Evolutionary conservation across 2,888 invertebrate genomes (phyloP).

Genomic region (Nomada ferruginata): DNA sequence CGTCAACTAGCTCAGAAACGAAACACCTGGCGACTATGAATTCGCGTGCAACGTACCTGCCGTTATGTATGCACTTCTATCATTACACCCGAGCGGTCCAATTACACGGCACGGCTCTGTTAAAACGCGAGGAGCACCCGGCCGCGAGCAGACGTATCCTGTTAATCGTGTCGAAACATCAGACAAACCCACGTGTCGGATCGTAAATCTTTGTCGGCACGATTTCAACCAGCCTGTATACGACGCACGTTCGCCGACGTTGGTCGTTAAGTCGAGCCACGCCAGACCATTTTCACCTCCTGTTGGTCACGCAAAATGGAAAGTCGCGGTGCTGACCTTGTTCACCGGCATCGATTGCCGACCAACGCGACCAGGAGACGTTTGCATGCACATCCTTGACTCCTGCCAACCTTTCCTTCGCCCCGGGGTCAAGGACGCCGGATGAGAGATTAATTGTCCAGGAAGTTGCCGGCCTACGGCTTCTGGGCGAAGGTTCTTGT

Average conservation of each 20-base stretch:
- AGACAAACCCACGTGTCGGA: neutral
- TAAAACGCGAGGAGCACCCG: neutral
- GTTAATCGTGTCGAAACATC: conserved; percentile 6
- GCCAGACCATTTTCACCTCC: conserved; percentile 37
- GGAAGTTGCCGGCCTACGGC: conserved; percentile 52
- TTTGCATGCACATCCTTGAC: conserved; percentile 74
- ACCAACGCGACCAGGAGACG: conserved; percentile 46
- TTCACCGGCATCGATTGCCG: conserved; percentile 60
- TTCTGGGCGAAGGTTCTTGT: conserved; percentile 27
- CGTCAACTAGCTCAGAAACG: neutral
- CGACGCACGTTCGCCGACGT: neutral
- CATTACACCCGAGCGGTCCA: neutral
- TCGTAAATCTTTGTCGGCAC: conserved; percentile 20
- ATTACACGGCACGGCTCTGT: conserved; percentile 3
- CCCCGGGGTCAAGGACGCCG: conserved; percentile 73
- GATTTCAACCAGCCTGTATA: conserved; percentile 2
- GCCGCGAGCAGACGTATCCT: neutral
- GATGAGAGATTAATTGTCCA: conserved; percentile 72
- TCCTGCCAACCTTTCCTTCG: conserved; percentile 61
- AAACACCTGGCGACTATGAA: neutral
- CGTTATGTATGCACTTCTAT: too few relatives aligned
- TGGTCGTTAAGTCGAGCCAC: conserved; percentile 40
- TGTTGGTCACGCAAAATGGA: conserved; percentile 69
- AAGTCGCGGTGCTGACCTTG: conserved; percentile 61
- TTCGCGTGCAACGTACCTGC: neutral